Conservation (phyloP, 2,888 invertebrate species). For the Sphinx pinastri region DNA sequence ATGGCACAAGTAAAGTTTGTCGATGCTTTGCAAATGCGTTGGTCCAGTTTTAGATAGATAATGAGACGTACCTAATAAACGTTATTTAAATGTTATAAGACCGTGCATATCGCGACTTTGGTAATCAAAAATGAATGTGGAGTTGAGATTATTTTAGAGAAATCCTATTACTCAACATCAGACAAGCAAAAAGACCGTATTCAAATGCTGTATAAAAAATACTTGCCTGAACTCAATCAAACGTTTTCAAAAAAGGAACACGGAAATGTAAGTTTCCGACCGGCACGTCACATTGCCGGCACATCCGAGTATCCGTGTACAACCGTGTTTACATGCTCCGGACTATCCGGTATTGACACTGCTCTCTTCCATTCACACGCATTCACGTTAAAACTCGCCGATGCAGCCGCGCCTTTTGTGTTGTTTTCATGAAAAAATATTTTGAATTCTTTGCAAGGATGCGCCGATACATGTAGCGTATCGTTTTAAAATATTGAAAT, state of each 20-base stretch:
- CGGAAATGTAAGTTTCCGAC: background rate
- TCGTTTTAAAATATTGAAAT: background rate
- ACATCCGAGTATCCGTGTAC: slow-evolving; percentile 4
- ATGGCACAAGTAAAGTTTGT: no score
- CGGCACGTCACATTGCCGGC: background rate
- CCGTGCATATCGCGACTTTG: no score
- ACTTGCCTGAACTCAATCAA: background rate
- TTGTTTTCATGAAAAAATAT: slow-evolving; percentile 14
- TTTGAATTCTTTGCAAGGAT: background rate
- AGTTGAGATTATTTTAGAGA: no score
- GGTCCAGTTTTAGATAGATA: no score
- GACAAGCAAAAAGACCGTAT: background rate
- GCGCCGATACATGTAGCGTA: background rate
- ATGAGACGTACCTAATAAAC: no score
- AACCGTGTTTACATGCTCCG: background rate
- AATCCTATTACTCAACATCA: background rate
- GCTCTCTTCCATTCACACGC: slow-evolving; percentile 9
- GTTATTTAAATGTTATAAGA: no score
- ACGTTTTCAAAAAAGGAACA: background rate
- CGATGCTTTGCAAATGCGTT: no score
- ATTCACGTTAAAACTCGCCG: background rate
- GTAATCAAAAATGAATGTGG: no score
- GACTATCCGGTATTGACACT: slow-evolving; percentile 15
- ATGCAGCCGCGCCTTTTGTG: background rate
- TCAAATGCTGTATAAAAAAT: background rate